These are phyloP conservation scores for Sternarchorhynchus goeldii DNA, from an alignment of 2,797 vertebrate genomes.

Conservation along the genomic window DNA sequence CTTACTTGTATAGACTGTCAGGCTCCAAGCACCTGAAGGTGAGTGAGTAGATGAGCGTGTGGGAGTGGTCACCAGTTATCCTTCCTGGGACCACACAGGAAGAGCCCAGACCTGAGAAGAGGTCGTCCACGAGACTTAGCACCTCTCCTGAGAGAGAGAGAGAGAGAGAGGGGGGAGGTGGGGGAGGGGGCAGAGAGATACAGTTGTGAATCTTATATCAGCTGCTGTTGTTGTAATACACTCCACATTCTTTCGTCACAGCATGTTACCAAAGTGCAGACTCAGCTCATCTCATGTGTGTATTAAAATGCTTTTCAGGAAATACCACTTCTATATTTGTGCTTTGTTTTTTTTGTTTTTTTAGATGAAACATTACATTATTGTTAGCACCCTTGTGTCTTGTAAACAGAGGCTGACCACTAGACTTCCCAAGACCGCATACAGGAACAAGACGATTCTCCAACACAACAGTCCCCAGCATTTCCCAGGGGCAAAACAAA, in stretches of 20 bases:
- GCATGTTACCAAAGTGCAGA: constrained; percentile 12
- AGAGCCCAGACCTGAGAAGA: constrained; percentile 93
- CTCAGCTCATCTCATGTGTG: constrained; percentile 13
- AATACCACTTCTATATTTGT: not conserved
- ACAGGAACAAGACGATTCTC: constrained; percentile 56
- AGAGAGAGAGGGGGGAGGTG: constrained; percentile 25
- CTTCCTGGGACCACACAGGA: constrained; percentile 91
- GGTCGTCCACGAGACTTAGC: constrained; percentile 92
- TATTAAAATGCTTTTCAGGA: constrained; percentile 4
- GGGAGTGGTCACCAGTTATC: constrained; percentile 83
- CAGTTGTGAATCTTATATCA: not conserved
- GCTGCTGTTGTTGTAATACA: constrained; percentile 7
- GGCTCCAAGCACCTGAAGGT: constrained; percentile 99
- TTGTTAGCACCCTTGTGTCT: constrained; percentile 20
- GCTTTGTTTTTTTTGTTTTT: constrained; percentile 39
- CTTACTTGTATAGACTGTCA: constrained; percentile 99
- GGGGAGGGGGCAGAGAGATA: not conserved
- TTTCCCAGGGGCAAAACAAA: not conserved
- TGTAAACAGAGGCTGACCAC: constrained; percentile 68
- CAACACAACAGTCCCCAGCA: constrained; percentile 43
- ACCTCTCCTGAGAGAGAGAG: constrained; percentile 83
- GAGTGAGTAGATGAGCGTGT: constrained; percentile 88
- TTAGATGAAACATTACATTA: not conserved
- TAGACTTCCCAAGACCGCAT: constrained; percentile 71
- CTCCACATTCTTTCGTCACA: not conserved